Conservation (phyloP, 1,140 invertebrate species). For the Drosophila gunungcola region DNA sequence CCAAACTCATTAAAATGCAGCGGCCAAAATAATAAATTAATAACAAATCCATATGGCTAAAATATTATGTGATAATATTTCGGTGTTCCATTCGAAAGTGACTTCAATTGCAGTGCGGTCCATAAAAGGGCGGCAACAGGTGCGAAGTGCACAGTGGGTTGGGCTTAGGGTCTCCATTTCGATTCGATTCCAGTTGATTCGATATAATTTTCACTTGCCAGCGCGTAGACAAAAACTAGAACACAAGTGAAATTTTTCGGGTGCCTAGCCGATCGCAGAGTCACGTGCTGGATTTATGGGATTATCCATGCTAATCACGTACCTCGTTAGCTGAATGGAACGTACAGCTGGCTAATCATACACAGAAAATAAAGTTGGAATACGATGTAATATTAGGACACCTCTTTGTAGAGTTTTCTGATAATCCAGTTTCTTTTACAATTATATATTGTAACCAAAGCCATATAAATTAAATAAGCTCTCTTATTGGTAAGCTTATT, state of each 20-base stretch:
- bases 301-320: slow-evolving; percentile 67
- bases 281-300: slow-evolving; percentile 67
- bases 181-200: slow-evolving; percentile 12
- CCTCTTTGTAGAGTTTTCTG: too few species aligned
- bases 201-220: slow-evolving; percentile 77
- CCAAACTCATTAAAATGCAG: slow-evolving; percentile 71
- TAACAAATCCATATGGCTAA: slow-evolving; percentile 61
- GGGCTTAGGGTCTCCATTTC: slow-evolving; percentile 3
- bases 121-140: slow-evolving; percentile 59
- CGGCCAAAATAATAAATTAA: slow-evolving; percentile 44
- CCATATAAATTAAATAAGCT: too few species aligned
- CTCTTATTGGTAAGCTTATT: too few species aligned
- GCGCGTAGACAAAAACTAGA: slow-evolving; percentile 74
- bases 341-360: slow-evolving; percentile 42
- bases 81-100: slow-evolving; percentile 68
- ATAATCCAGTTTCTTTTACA: neutral
- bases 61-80: slow-evolving; percentile 82
- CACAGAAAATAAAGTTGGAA: slow-evolving; percentile 4
- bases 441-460: too few species aligned
- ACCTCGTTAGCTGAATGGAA: slow-evolving; percentile 58
- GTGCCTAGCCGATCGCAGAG: slow-evolving; percentile 24
- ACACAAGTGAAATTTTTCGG: slow-evolving; percentile 83
- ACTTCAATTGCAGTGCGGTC: slow-evolving; percentile 71
- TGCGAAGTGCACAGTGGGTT: slow-evolving; percentile 65
- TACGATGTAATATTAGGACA: neutral